Evolutionary conservation across 2,113 vertebrate genomes (phyloP).

Genomic region (Pangasianodon gigas): DNA sequence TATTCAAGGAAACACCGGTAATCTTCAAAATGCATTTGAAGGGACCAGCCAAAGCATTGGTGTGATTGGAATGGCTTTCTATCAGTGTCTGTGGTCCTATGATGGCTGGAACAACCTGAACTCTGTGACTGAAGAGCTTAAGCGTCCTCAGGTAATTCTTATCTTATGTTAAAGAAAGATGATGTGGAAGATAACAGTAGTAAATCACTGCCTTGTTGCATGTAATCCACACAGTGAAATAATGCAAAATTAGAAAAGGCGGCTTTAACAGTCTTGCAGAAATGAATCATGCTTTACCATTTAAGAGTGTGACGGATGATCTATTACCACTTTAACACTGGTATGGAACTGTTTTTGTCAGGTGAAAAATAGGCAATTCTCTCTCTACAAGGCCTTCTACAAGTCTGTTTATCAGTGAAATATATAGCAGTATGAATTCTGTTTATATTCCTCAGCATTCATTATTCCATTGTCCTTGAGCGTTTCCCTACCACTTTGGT

Average conservation of each 20-base stretch:
- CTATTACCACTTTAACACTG: neutral
- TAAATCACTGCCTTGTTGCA: neutral
- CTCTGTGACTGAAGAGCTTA: constrained; percentile 81
- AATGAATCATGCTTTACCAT: neutral
- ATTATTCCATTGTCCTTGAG: neutral
- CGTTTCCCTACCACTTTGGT: neutral
- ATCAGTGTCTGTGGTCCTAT: constrained; percentile 85
- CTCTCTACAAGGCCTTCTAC: neutral
- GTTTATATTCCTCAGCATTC: neutral
- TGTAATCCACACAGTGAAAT: neutral
- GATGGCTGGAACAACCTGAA: constrained; percentile 88
- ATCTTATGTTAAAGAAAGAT: neutral
- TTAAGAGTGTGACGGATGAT: neutral
- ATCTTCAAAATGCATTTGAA: constrained; percentile 75
- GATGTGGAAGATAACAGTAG: neutral
- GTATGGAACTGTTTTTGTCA: neutral
- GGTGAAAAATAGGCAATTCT: neutral
- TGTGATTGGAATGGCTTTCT: constrained; percentile 79
- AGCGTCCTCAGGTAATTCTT: constrained; percentile 77
- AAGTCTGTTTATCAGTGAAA: neutral
- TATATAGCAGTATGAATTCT: neutral
- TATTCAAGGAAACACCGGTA: constrained; percentile 68
- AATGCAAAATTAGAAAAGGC: neutral
- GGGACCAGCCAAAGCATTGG: constrained; percentile 69
- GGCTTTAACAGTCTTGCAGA: neutral